These are phyloP conservation scores for Perca flavescens DNA, from an alignment of 2,113 vertebrate species.

Conservation along the genomic window DNA sequence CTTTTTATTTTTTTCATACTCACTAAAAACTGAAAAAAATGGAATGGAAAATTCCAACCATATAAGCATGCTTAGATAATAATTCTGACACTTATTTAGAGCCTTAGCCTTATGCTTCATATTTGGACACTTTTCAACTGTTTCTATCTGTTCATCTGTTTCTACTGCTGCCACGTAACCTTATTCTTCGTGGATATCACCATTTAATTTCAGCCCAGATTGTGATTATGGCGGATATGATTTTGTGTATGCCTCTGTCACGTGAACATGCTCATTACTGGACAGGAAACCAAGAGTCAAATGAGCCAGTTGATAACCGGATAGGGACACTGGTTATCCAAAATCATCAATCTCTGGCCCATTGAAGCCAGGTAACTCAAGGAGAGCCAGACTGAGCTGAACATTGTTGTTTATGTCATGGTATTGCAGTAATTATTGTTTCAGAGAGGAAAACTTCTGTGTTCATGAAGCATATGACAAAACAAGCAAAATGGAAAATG, in stretches of 20 bases:
- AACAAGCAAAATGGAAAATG: background rate
- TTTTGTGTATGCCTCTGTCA: background rate
- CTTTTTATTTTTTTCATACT: too few species aligned
- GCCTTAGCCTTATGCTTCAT: background rate
- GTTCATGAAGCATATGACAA: background rate
- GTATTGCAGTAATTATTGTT: background rate
- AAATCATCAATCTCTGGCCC: background rate
- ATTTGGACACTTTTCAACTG: background rate
- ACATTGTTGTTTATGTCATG: background rate
- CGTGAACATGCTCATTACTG: background rate
- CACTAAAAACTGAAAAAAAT: too few species aligned
- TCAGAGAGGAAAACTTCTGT: background rate
- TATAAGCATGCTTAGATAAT: background rate
- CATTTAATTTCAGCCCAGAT: background rate
- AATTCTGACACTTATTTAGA: background rate
- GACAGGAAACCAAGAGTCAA: background rate
- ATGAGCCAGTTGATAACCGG: constrained; percentile 5
- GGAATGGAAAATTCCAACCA: too few species aligned
- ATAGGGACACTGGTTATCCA: background rate
- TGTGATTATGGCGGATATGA: background rate
- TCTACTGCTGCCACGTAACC: constrained; percentile 1
- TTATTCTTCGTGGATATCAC: background rate
- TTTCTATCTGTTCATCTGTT: too few species aligned
- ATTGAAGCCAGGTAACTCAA: background rate
- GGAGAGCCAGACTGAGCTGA: background rate